Evolutionary conservation across 2,888 invertebrate species (phyloP).

Genomic region (Smittia sp.): DNA sequence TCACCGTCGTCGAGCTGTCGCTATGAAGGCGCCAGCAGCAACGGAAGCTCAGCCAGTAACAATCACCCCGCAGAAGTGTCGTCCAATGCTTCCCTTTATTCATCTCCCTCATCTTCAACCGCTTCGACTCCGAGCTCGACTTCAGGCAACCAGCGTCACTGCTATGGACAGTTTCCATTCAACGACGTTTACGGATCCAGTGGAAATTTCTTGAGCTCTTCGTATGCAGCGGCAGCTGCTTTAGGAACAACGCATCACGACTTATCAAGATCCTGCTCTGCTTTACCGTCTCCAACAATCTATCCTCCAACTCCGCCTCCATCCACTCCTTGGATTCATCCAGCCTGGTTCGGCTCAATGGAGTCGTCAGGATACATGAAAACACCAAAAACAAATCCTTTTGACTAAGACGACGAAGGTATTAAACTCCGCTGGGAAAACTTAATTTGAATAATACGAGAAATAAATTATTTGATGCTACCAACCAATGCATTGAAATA

Average conservation of each 20-base stretch:
- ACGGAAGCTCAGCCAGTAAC: slow-evolving; percentile 21
- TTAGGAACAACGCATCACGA: slow-evolving; percentile 31
- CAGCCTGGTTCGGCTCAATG: slow-evolving; percentile 48
- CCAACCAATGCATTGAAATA: slow-evolving; percentile 30
- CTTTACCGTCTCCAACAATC: slow-evolving; percentile 54
- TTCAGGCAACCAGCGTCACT: not conserved
- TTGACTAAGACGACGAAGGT: slow-evolving; percentile 29
- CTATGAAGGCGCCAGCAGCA: slow-evolving; percentile 9
- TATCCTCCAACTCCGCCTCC: slow-evolving; percentile 55
- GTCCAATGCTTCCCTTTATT: slow-evolving; percentile 33
- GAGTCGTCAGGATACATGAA: slow-evolving; percentile 37
- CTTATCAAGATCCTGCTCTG: slow-evolving; percentile 24
- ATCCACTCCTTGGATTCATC: slow-evolving; percentile 53
- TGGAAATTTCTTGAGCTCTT: slow-evolving; percentile 31
- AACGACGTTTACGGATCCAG: slow-evolving; percentile 35
- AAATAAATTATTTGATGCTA: slow-evolving; percentile 16
- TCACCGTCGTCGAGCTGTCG: slow-evolving; percentile 38
- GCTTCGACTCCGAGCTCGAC: slow-evolving; percentile 18
- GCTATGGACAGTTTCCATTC: slow-evolving; percentile 30
- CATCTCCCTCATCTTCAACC: slow-evolving; percentile 32
- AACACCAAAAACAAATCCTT: slow-evolving; percentile 40
- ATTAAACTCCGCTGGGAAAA: not conserved
- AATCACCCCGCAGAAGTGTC: slow-evolving; percentile 28
- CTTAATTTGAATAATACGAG: not conserved
- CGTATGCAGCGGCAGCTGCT: slow-evolving; percentile 34